These are phyloP conservation scores for Hylomyscus alleni DNA, from an alignment of 2,797 vertebrate genomes.

Conservation along the genomic window DNA sequence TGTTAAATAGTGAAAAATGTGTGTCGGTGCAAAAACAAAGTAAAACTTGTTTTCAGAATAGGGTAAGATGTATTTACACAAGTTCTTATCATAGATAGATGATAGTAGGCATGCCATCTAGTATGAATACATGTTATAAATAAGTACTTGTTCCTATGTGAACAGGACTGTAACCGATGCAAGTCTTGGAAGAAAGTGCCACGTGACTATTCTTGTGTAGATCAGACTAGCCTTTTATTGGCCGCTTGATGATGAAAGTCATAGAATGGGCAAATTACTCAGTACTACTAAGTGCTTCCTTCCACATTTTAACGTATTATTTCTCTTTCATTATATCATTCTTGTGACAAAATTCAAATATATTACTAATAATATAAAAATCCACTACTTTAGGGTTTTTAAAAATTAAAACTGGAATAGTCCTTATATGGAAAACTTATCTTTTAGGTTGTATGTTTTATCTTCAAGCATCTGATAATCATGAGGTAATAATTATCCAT, in stretches of 20 bases:
- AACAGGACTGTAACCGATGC: background rate
- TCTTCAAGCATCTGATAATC: conserved; percentile 54
- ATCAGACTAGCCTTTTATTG: conserved; percentile 20
- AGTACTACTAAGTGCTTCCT: background rate
- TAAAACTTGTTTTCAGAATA: conserved; percentile 17
- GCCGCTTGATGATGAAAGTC: background rate
- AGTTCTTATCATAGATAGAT: conserved; percentile 52
- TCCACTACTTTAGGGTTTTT: background rate
- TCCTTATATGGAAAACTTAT: conserved; percentile 8
- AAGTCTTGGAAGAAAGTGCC: background rate
- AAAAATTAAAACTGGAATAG: background rate
- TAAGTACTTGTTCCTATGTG: conserved; percentile 1
- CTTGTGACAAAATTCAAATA: conserved; percentile 42
- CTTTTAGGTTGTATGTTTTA: conserved; percentile 8
- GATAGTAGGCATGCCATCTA: conserved; percentile 11
- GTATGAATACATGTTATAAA: conserved; percentile 36
- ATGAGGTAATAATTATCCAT: background rate
- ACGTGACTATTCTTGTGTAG: background rate
- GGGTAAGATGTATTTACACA: conserved; percentile 26
- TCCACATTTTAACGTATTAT: conserved; percentile 20
- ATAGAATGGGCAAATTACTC: background rate
- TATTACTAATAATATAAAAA: background rate
- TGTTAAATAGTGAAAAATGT: background rate
- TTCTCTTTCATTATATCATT: background rate
- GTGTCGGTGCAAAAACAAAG: background rate